phyloP scores from a whole-genome alignment of 92 coral and sea anemone genomes.

The Phenganax marumi region DNA sequence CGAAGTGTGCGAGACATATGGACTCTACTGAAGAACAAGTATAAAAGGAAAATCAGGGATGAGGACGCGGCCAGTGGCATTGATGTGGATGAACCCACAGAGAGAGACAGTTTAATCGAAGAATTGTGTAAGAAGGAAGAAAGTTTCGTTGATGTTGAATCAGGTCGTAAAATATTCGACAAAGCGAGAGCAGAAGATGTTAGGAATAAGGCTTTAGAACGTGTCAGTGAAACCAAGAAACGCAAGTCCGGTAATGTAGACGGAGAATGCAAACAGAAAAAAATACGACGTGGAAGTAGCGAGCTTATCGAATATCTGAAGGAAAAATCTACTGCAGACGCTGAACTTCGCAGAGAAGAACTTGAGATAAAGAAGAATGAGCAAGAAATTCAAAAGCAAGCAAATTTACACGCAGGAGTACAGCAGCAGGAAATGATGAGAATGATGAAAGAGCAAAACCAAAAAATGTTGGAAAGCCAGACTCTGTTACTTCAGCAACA shows the following conservation, averaged over 20 bases:
- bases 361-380: constrained; percentile 46
- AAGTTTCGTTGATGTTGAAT: constrained; percentile 39
- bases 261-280: constrained; percentile 16
- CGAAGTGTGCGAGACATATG: constrained; percentile 57
- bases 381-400: constrained; percentile 42
- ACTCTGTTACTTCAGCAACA: constrained; percentile 56
- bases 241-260: constrained; percentile 16
- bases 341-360: constrained; percentile 47
- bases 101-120: constrained; percentile 45
- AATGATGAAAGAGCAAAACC: no score
- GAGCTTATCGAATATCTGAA: constrained; percentile 45
- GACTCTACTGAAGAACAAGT: constrained; percentile 43
- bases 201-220: constrained; percentile 52
- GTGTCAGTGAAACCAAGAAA: constrained; percentile 53
- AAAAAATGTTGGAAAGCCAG: constrained; percentile 23
- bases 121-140: constrained; percentile 48
- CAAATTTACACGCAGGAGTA: constrained; percentile 1
- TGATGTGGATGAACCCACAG: constrained; percentile 53
- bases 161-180: background rate
- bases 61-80: constrained; percentile 56
- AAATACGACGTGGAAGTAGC: constrained; percentile 35
- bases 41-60: constrained; percentile 37
- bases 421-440: no score
- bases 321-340: constrained; percentile 45
- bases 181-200: constrained; percentile 46